Evolutionary conservation across 2,113 vertebrate species (phyloP).

Genomic region (Protomyctophum bolini): DNA sequence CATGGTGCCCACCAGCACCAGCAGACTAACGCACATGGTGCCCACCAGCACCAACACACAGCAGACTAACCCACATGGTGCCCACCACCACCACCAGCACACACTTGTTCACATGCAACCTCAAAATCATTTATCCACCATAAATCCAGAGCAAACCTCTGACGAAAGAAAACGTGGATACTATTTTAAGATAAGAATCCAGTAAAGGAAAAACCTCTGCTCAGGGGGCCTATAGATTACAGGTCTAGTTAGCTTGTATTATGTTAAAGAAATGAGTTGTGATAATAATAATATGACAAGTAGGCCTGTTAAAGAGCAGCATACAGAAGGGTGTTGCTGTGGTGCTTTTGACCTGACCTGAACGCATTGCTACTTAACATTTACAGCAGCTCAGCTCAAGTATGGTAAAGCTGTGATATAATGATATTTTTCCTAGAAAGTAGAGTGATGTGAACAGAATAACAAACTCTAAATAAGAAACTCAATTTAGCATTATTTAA

Average conservation of each 20-base stretch:
- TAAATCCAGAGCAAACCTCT: too few species aligned
- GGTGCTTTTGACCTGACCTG: too few species aligned
- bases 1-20: constrained; percentile 5
- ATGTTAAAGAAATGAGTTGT: too few species aligned
- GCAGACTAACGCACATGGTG: constrained; percentile 14
- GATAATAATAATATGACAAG: too few species aligned
- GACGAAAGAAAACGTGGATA: too few species aligned
- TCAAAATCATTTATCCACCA: background rate
- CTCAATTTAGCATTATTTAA: too few species aligned
- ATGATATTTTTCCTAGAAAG: background rate
- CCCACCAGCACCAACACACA: background rate
- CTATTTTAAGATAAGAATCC: too few species aligned
- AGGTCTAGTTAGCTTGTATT: too few species aligned
- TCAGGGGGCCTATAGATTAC: too few species aligned
- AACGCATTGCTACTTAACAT: background rate
- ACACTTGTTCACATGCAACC: background rate
- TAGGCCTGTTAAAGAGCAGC: too few species aligned
- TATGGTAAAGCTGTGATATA: background rate
- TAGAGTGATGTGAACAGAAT: background rate
- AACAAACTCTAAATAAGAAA: background rate
- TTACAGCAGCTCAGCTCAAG: background rate
- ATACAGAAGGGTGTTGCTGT: too few species aligned
- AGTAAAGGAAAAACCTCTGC: too few species aligned
- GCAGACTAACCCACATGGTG: constrained; percentile 21
- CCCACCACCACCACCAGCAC: background rate